Percentiles rank a stretch among this genome's conserved stretches.
Conservation (phyloP, 2,888 invertebrate genomes). For the Gymnoscelis rufifasciata region DNA sequence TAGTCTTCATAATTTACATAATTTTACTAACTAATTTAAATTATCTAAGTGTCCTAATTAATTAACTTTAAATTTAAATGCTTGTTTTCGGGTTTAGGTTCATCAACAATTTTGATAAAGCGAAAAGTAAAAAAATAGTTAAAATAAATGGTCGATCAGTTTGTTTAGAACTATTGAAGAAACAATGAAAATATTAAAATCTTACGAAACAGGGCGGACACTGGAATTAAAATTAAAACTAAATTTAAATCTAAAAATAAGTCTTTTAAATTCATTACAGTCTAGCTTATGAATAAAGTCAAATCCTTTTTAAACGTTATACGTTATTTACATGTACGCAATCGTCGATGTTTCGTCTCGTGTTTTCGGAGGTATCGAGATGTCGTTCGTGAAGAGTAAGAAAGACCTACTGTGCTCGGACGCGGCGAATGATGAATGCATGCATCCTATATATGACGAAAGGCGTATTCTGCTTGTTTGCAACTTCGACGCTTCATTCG, state of each 20-base stretch:
- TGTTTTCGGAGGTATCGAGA: slow-evolving; percentile 10
- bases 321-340: slow-evolving; percentile 40
- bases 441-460: too few species aligned
- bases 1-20: slow-evolving; percentile 41
- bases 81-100: slow-evolving; percentile 24
- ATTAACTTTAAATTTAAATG: slow-evolving; percentile 28
- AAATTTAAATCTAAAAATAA: slow-evolving; percentile 52
- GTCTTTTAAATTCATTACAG: slow-evolving; percentile 61
- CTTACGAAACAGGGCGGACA: slow-evolving; percentile 23
- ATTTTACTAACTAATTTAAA: slow-evolving; percentile 29
- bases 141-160: slow-evolving; percentile 6
- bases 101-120: slow-evolving; percentile 14
- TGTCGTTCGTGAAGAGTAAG: not conserved
- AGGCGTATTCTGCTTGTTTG: too few species aligned
- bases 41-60: slow-evolving; percentile 17
- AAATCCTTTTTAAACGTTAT: slow-evolving; percentile 66
- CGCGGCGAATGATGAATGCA: too few species aligned
- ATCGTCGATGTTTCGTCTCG: slow-evolving; percentile 19
- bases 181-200: not conserved
- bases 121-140: not conserved
- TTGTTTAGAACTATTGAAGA: not conserved
- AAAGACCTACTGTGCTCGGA: too few species aligned
- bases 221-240: slow-evolving; percentile 40
- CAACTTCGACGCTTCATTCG: too few species aligned
- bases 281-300: slow-evolving; percentile 45